Evolutionary conservation across 92 coral and sea anemone species (phyloP).

Genomic region (Parazoanthus darwini): DNA sequence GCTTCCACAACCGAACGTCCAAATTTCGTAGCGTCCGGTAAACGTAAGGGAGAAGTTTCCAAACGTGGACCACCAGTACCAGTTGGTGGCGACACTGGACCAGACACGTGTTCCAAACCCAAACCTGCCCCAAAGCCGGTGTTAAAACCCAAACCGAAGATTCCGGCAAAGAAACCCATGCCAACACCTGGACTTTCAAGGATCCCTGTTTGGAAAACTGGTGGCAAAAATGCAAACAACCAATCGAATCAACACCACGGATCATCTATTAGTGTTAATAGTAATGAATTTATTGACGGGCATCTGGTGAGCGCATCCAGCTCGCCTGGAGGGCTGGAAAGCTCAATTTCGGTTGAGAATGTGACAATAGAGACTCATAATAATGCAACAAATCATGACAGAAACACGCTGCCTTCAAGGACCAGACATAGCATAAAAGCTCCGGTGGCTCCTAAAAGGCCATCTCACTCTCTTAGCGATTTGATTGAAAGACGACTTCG

Average conservation of each 20-base stretch:
- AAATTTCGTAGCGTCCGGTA: background rate
- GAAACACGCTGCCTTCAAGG: conserved; percentile 39
- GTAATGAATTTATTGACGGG: conserved; percentile 18
- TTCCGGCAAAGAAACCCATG: conserved; percentile 58
- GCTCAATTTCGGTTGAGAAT: background rate
- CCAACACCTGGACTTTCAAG: conserved; percentile 17
- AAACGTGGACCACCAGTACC: background rate
- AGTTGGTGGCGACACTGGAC: background rate
- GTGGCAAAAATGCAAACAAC: background rate
- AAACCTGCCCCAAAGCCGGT: conserved; percentile 52
- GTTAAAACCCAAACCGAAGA: conserved; percentile 75
- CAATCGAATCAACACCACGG: background rate
- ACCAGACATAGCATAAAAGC: conserved; percentile 34
- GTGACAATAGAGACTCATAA: conserved; percentile 6
- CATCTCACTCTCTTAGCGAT: conserved; percentile 80
- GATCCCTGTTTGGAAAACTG: background rate
- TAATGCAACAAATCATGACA: conserved; percentile 40
- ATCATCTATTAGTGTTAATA: conserved; percentile 30
- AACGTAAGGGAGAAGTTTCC: background rate
- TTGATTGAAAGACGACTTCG: conserved; percentile 85
- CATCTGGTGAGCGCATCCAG: conserved; percentile 23
- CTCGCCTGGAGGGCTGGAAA: conserved; percentile 29
- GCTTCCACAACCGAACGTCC: background rate
- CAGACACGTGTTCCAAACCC: conserved; percentile 2
- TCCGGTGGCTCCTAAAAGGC: conserved; percentile 78